Conservation (phyloP, 2,888 invertebrate genomes). For the Plebejus argus region DNA sequence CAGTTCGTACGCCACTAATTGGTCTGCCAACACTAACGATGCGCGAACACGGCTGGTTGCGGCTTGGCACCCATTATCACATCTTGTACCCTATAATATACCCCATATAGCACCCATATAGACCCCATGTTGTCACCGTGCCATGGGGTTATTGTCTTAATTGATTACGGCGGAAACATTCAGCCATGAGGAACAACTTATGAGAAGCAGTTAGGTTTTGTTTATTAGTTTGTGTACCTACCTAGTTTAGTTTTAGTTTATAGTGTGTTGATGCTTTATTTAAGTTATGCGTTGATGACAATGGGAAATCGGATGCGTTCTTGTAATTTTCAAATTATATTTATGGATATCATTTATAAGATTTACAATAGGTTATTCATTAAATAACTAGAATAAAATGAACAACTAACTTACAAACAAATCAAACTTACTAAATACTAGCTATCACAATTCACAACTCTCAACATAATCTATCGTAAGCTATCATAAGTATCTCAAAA, state of each 20-base stretch:
- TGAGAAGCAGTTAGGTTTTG: not conserved
- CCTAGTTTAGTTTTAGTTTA: not conserved
- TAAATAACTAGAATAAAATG: too few relatives aligned
- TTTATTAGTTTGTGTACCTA: not conserved
- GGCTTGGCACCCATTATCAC: slow-evolving; percentile 5
- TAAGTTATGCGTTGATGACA: not conserved
- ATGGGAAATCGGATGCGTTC: too few relatives aligned
- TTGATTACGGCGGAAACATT: slow-evolving; percentile 5
- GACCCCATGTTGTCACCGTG: not conserved
- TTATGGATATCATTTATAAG: too few relatives aligned
- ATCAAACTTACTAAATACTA: too few relatives aligned
- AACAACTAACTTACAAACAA: too few relatives aligned
- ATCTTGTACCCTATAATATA: not conserved
- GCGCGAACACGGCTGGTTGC: not conserved
- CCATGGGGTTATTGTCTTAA: not conserved
- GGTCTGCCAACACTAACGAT: slow-evolving; percentile 5
- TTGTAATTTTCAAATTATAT: too few relatives aligned
- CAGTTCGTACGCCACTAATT: not conserved
- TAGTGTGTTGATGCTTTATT: not conserved
- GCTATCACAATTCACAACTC: too few relatives aligned
- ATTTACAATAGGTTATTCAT: too few relatives aligned
- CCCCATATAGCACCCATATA: not conserved
- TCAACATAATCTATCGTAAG: too few relatives aligned
- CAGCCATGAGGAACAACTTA: not conserved
- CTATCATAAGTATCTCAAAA: too few relatives aligned